Base-by-base conservation (phyloP, 64 coral and sea anemone species). In the Montipora capricornis region DNA sequence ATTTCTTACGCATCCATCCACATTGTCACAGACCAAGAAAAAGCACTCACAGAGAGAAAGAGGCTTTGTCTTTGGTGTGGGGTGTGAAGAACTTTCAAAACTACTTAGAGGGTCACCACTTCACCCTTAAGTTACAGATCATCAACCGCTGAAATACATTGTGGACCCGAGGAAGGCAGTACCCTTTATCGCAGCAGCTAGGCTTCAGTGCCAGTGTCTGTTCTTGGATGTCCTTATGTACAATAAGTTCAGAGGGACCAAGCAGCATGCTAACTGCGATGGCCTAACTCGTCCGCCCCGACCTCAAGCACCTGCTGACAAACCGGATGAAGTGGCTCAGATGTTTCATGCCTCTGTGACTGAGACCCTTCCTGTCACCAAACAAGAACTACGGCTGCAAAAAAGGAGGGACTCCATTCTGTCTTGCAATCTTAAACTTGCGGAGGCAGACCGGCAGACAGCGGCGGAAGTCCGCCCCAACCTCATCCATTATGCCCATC, bases 121-220 rank as follows among this genome's bases (percentile, higher is more conserved):
- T 94, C 47, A 89, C 14, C 44, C 22, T 94, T n/a, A n/a, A 24
- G 82, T 95, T 44, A 91, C 93, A 49, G 74, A 91, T 59, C 47
- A 91, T 51, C 90, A 95, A 60, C 89, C 88, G 17, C 49, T 91
- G 8, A 90, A 91, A 76, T 95, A 91, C 73, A 95, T 95, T 6
- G 91, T 95, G 88, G 81, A 90, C 52, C 88, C 81, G 4, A 74
- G 37, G 7, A 95, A 95, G 48, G 88, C 58, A 37, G 88, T 95
- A 19, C 88, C 80, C 19, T 88, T 78, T 14, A 95, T 81, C 8
- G 64, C 79, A 20, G 80, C 81, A 79, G 88, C 88, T 11, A 76
- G 68, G 37, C 53, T 94, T 4, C 86, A 89, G 67, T n/a, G 78
- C 67, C 82, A 78, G 92, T 89, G 88, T 48, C 49, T 91, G 10